Evolutionary conservation across 2,888 invertebrate species (phyloP), one percentile per base, ranked within the genome.

Genomic region (Mellilla xanthometata): DNA sequence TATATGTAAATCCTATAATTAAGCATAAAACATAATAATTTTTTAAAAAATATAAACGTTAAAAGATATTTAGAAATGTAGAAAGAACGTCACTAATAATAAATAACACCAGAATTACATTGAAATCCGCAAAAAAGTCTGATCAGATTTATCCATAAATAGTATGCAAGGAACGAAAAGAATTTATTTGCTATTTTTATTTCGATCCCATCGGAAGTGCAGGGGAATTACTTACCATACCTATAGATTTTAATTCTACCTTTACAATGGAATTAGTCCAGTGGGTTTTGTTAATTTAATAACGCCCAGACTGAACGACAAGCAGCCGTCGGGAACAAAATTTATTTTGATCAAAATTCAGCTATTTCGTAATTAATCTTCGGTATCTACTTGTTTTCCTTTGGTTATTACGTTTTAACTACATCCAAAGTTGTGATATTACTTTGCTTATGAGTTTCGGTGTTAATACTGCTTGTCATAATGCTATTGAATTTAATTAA

Each of bases 281-380:
- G 38, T 39, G 60, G 59, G 56, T 33, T 52, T 61, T 60, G 59
- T 59, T 58, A 59, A 62, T 62, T 60, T 59, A 60, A 67, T 66
- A 65, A 57, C 58, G 49, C 45, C 54, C 42, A 51, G 52, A 13
- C 35, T 46, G 35, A 48, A 42, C 12, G 49, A 52, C 45, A 46
- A 46, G 42, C 54, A 53, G 45, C 44, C 40, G 53, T 39, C 50
- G 50, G 52, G 59, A 45, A 53, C 44, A 49, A 62, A 62, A 63
- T 60, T 56, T 50, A 55, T 66, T 61, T 65, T 54, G 54, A 62
- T 64, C 56, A 60, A 59, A 55, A 60, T 60, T 58, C 30, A 13
- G 41, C 41, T 62, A 50, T 58, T 61, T 57, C 50, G 60, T 64
- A 60, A 65, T 65, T 60, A 60, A 64, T 61, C 60, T 64, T 59